Conservation (phyloP, 2,113 vertebrate species). For the Oriolus oriolus region DNA sequence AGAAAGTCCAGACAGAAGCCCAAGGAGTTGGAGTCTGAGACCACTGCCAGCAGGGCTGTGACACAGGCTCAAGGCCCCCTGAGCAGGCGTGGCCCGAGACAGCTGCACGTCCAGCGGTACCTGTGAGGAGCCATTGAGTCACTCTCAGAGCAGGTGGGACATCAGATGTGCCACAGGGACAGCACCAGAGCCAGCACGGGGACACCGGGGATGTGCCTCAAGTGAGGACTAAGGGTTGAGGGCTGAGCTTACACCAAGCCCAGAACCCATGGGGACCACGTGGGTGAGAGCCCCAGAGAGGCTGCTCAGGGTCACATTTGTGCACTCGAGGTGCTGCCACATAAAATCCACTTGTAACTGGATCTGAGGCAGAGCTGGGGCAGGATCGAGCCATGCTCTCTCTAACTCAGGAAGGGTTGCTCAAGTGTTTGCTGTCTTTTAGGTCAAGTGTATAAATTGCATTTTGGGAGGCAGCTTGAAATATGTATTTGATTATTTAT, state of each 20-base stretch:
- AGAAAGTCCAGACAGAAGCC: not conserved
- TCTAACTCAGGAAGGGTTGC: not conserved
- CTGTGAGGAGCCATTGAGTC: too few relatives aligned
- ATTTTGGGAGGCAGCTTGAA: not conserved
- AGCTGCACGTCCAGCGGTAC: too few relatives aligned
- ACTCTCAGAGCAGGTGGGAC: too few relatives aligned
- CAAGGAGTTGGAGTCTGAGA: not conserved
- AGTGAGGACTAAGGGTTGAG: not conserved
- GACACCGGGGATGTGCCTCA: not conserved
- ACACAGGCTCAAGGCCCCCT: not conserved
- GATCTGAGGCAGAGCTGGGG: not conserved
- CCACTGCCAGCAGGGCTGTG: not conserved
- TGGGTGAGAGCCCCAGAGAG: not conserved
- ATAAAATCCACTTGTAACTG: not conserved
- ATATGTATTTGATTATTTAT: constrained; percentile 19
- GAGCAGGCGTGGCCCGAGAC: not conserved
- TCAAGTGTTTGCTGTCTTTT: not conserved
- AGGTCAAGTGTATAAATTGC: not conserved
- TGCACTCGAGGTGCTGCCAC: too few relatives aligned
- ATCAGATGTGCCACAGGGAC: too few relatives aligned
- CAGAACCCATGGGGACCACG: too few relatives aligned
- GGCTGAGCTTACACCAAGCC: not conserved
- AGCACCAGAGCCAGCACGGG: not conserved
- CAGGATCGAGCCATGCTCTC: not conserved
- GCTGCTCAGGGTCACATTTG: not conserved